phyloP scores from a whole-genome alignment of 2,888 invertebrate genomes.

The Sipunculus nudus region DNA sequence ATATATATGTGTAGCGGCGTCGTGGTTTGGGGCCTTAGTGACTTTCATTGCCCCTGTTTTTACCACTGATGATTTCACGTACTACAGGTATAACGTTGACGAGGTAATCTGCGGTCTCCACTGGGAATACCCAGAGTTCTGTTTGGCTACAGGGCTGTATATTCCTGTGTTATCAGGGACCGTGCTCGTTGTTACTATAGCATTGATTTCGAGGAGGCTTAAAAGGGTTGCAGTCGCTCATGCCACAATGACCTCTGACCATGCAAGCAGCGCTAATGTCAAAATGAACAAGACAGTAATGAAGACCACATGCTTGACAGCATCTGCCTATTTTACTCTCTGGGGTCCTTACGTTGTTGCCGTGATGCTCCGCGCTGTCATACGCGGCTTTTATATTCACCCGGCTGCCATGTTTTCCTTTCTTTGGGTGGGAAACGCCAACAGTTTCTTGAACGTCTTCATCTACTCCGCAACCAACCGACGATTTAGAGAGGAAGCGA shows the following conservation, averaged over 20 bases:
- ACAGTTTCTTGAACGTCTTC: slow-evolving; percentile 45
- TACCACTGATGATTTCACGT: slow-evolving; percentile 22
- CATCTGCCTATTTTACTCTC: slow-evolving; percentile 33
- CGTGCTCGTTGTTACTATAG: slow-evolving; percentile 28
- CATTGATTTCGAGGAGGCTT: not conserved
- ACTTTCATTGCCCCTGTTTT: slow-evolving; percentile 36
- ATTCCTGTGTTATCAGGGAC: slow-evolving; percentile 36
- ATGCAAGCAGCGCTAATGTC: slow-evolving; percentile 9
- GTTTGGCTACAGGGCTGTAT: slow-evolving; percentile 17
- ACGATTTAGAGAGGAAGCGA: not conserved
- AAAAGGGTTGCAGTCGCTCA: no score
- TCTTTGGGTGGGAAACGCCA: slow-evolving; percentile 42
- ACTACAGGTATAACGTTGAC: slow-evolving; percentile 13
- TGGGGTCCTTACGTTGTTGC: slow-evolving; percentile 42
- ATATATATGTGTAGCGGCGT: not conserved
- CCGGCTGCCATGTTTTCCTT: slow-evolving; percentile 26
- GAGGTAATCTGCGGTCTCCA: slow-evolving; percentile 17
- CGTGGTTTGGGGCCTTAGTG: slow-evolving; percentile 16
- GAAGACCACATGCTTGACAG: no score
- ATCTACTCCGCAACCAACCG: slow-evolving; percentile 35
- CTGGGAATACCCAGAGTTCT: slow-evolving; percentile 16
- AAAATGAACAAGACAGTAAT: slow-evolving; percentile 28
- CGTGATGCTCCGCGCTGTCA: slow-evolving; percentile 18
- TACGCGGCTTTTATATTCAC: not conserved
- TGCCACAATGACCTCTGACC: not conserved